Base-by-base conservation (phyloP, 2,113 vertebrate species). In the Menura novaehollandiae region DNA sequence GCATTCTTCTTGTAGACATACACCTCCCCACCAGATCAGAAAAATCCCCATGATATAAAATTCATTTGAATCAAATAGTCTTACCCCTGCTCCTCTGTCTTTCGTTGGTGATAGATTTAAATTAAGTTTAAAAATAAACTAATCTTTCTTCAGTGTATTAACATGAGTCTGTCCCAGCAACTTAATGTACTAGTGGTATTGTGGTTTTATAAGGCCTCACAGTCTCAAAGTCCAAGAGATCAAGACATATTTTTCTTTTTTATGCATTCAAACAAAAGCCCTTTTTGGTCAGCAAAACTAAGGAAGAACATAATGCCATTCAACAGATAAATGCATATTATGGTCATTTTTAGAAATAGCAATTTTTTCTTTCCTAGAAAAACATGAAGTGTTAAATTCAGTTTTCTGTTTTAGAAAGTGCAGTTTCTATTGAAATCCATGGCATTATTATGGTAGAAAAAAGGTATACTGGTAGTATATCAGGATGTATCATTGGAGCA, bases 21-120 rank as follows among this genome's bases (percentile, higher is more conserved):
- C 4, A 8, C 32, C 23, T 69, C 23, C 41, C 7, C 27, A 59
- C 33, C 0, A 0, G 39, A 35, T 72, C 30, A 47, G 47, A 84
- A 87, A 53, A 85, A 56, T 14, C 4, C 6, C 20, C 0, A 0
- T 60, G 37, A 27, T 73, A 13, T 49, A 30, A 79, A 49, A 46
- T 10, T 37, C 17, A 26, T 43, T 52, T 79, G 47, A 74, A 90
- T 63, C 44, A 56, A n/a, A 47, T 22, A 30, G 13, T 60, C 75
- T 53, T 60, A 53, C 3, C 7, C 10, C 27, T 86, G 56, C 17
- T 75, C 1, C 15, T 41, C 49, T 39, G 20, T 82, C 46, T 92
- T 71, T 83, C 52, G 44, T 19, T 76, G n/a, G 27, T 41, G 37
- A 46, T 49, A 14, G 63, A 77, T 77, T 91, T 77, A 76, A 79